These are phyloP conservation scores for Coptodon rendalli DNA, from an alignment of 2,113 vertebrate genomes.

Conservation along the genomic window DNA sequence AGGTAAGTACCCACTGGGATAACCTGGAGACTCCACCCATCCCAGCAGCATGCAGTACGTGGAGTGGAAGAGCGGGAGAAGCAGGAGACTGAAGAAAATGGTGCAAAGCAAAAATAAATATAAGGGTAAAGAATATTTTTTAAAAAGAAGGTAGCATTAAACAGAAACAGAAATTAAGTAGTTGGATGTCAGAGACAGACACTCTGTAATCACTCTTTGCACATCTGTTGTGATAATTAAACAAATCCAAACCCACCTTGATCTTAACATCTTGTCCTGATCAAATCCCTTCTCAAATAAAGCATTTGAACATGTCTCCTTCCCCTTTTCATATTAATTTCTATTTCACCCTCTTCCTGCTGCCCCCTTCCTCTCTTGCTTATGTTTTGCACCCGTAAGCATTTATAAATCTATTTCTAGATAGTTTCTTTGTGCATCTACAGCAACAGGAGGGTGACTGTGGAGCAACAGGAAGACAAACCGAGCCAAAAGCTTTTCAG, in stretches of 20 bases:
- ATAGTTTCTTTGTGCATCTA: not conserved
- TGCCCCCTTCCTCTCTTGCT: not conserved
- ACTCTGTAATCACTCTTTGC: not conserved
- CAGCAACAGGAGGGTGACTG: not conserved
- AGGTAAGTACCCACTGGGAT: constrained; percentile 82
- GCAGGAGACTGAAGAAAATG: constrained; percentile 15
- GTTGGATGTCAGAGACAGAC: not conserved
- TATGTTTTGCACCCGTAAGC: constrained; percentile 16
- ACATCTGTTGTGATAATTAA: not conserved
- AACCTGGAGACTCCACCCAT: constrained; percentile 86
- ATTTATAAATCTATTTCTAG: constrained; percentile 10
- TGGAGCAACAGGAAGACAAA: not conserved
- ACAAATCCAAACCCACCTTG: constrained; percentile 41
- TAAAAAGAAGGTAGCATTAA: not conserved
- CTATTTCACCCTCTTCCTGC: not conserved
- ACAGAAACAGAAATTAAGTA: not conserved
- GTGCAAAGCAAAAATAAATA: not conserved
- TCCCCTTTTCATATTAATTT: constrained; percentile 33
- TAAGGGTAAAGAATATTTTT: not conserved
- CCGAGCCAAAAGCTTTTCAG: not conserved
- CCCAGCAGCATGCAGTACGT: constrained; percentile 62
- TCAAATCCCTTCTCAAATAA: constrained; percentile 33
- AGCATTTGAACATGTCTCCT: not conserved
- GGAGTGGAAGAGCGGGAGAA: constrained; percentile 19
- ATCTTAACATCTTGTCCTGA: constrained; percentile 33